Base-by-base conservation (phyloP, 2,888 invertebrate genomes). In the Pollenia labialis region DNA sequence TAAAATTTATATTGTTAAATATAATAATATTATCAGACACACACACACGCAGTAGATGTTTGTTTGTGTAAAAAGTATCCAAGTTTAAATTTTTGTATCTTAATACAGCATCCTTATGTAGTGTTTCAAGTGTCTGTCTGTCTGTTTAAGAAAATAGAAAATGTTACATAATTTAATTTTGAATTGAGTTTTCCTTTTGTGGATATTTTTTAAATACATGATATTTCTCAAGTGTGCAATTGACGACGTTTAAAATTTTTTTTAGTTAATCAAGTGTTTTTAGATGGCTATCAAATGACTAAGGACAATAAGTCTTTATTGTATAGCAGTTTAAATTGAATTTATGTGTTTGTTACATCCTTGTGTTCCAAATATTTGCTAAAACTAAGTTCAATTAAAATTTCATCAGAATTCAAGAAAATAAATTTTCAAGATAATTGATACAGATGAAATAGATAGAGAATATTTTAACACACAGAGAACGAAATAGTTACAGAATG, bases 231-330 rank as follows among this genome's bases (percentile, higher is more conserved):
- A 85, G 85, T 58, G 77, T 46, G 42, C 14, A 11, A 60, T 81
- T 69, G 75, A 75, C 68, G 75, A 75, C 75, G 50, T 75, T 81
- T 69, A 75, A 44, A 44, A 46, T 56, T 52, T 1, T 71, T 18
- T 46, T 14, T 69, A 14, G 40, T 54, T 48, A 46, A 48, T 74
- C 32, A 60, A 60, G 58, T 10, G 56, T 56, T 46, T 18, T 69
- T 52, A 42, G 54, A 52, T 54, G 52, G 18, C 62, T 10, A 52
- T 62, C 12, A 42, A 62, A 42, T 23, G 42, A 62, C 52, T 60
- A 75, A 62, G 50, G 50, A 62, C 40, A 58, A 16, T 74, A 58
- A 8, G 11, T 16, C 1, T 16, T 58, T 72, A 8, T 46, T 8
- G 14, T 48, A 48, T n/a, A 8, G 3, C 4, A 58, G 40, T 40